A percentile compares a stretch with the other conserved stretches of the same genome.
phyloP scores from a whole-genome alignment of 1,140 invertebrate species.

The Druon quercuslanigerum region DNA sequence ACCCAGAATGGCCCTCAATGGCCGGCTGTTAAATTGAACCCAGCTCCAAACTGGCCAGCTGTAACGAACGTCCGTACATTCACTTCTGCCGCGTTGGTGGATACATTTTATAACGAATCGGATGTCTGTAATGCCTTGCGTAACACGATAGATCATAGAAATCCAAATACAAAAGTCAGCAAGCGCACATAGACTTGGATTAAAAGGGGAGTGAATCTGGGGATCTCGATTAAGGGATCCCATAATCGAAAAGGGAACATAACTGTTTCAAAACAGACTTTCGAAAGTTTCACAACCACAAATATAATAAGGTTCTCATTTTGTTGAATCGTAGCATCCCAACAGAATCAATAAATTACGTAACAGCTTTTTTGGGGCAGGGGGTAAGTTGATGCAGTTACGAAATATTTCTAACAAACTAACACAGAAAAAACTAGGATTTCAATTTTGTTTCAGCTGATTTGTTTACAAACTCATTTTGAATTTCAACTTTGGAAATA shows the following conservation, averaged over 20 bases:
- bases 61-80: not conserved
- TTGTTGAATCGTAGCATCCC: no score
- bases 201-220: not conserved
- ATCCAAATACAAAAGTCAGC: conserved; percentile 1
- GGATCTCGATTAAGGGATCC: conserved; percentile 1
- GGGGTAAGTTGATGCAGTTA: no score
- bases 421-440: no score
- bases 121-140: not conserved
- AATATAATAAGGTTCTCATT: no score
- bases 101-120: not conserved
- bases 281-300: no score
- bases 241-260: not conserved
- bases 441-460: no score
- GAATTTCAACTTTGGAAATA: no score
- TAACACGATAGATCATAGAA: not conserved
- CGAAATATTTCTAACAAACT: no score
- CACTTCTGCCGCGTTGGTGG: not conserved
- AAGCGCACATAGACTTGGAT: not conserved
- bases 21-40: conserved; percentile 8
- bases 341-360: no score
- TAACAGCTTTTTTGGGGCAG: no score
- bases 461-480: no score
- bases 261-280: not conserved
- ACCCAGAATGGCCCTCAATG: not conserved
- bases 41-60: not conserved